phyloP scores from a whole-genome alignment of 2,888 invertebrate genomes.

The Caenorhabditis drosophilae region DNA sequence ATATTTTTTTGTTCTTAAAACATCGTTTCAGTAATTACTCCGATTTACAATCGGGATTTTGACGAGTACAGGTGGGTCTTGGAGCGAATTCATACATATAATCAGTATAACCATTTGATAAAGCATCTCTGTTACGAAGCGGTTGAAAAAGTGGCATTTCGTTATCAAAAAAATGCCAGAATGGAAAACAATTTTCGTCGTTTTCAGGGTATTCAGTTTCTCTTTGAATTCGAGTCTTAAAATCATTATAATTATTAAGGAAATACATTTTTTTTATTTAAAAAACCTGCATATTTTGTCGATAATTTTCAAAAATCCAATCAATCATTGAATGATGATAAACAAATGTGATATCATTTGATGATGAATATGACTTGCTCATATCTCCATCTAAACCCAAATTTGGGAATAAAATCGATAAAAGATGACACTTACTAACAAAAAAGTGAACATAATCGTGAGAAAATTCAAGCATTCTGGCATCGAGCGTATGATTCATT shows the following conservation, averaged over 20 bases:
- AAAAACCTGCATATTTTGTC: conserved; percentile 39
- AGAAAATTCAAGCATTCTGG: conserved; percentile 64
- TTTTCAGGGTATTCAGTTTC: conserved; percentile 54
- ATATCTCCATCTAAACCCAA: conserved; percentile 51
- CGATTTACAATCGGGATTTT: conserved; percentile 40
- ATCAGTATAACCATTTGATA: conserved; percentile 62
- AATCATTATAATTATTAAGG: no score
- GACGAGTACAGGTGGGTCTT: conserved; percentile 52
- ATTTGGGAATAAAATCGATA: not conserved
- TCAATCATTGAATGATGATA: conserved; percentile 70
- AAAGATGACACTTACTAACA: conserved; percentile 41
- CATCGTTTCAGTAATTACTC: conserved; percentile 38
- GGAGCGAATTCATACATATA: conserved; percentile 60
- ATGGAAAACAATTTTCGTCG: conserved; percentile 51
- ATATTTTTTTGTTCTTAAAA: not conserved
- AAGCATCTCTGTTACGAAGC: conserved; percentile 58
- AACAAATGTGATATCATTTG: conserved; percentile 70
- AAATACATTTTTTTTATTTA: not conserved
- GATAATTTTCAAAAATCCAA: conserved; percentile 68
- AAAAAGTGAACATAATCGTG: conserved; percentile 67
- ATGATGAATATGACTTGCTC: conserved; percentile 61
- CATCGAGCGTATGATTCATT: conserved; percentile 55
- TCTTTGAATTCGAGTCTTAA: conserved; percentile 40
- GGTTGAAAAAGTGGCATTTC: conserved; percentile 61
- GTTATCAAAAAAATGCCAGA: conserved; percentile 57